These are phyloP conservation scores for Microplitis manilae DNA, from an alignment of 2,888 invertebrate species.

Conservation along the genomic window DNA sequence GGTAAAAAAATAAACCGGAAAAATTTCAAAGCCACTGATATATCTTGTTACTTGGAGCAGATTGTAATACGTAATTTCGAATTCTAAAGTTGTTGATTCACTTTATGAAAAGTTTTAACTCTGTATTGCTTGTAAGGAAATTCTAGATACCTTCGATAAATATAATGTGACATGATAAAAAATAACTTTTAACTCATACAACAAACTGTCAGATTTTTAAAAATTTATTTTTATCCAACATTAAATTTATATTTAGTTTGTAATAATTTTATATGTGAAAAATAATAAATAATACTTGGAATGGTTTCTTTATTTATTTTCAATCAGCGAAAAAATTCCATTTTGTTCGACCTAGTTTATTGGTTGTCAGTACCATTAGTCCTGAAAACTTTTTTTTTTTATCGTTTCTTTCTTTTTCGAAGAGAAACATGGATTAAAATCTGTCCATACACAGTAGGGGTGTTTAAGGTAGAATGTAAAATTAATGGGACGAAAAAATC, in stretches of 20 bases:
- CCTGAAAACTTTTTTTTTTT: not conserved
- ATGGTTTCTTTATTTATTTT: not conserved
- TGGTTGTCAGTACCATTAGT: not conserved
- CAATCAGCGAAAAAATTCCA: not conserved
- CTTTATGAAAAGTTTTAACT: too few species aligned
- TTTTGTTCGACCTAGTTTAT: not conserved
- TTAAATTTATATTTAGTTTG: too few species aligned
- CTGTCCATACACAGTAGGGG: not conserved
- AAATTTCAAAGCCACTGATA: not conserved
- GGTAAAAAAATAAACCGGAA: not conserved
- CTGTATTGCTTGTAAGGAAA: too few species aligned
- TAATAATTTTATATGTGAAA: not conserved
- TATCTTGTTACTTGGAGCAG: not conserved
- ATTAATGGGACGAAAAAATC: constrained; percentile 20
- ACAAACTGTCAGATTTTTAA: too few species aligned
- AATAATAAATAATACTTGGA: not conserved
- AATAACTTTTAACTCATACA: too few species aligned
- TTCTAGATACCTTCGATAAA: too few species aligned
- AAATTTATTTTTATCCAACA: too few species aligned
- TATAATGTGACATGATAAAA: too few species aligned
- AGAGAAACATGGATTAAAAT: not conserved
- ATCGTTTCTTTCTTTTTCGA: not conserved
- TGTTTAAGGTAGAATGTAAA: constrained; percentile 7
- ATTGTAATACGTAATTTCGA: too few species aligned
- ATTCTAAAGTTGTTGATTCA: too few species aligned